Evolutionary conservation across 2,797 vertebrate species (phyloP), one percentile per base, ranked within the genome.

Genomic region (Caiman crocodilus): DNA sequence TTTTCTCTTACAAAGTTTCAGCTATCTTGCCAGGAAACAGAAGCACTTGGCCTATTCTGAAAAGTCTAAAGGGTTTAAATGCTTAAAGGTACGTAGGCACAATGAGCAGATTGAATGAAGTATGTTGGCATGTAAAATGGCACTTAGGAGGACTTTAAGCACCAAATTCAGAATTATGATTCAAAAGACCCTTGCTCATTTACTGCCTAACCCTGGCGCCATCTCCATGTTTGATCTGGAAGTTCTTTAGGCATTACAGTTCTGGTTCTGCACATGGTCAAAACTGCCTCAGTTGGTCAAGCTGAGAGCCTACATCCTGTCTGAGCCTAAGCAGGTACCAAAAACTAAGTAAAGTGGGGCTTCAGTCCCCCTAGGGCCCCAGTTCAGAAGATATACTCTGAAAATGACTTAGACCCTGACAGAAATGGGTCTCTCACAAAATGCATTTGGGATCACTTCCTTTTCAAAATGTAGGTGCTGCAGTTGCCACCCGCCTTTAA

Each of bases 1-100:
- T 90, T 75, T 84, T 81, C 71, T 42, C n/a, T 30, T 73, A 92
- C 42, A 67, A 84, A 87, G 42, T 14, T 71, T 82, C 92, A 85
- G 59, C 35, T 65, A 56, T 25, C 30, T 78, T 63, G 59, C 87
- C 89, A 73, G 69, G 76, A 89, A 87, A 63, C 18, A 86, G 65
- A 83, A 42, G 42, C 42, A 42, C 17, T 17, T 42, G 58, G 55
- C 64, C 89, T 67, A 81, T 84, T 84, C 59, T 58, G 74, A 86
- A 65, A 28, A 61, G 15, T 13, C 71, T 14, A 84, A 63, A 74
- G 35, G 56, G 16, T 4, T 42, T 83, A 90, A 90, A 79, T 82
- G 26, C 13, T 3, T 35, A 76, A 77, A 92, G 3, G 30, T 21
- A 82, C 61, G 82, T 76, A 85, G 58, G 17, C 20, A 92, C 64